Conservation (phyloP, 2,113 vertebrate genomes). For the Microtus oregoni region DNA sequence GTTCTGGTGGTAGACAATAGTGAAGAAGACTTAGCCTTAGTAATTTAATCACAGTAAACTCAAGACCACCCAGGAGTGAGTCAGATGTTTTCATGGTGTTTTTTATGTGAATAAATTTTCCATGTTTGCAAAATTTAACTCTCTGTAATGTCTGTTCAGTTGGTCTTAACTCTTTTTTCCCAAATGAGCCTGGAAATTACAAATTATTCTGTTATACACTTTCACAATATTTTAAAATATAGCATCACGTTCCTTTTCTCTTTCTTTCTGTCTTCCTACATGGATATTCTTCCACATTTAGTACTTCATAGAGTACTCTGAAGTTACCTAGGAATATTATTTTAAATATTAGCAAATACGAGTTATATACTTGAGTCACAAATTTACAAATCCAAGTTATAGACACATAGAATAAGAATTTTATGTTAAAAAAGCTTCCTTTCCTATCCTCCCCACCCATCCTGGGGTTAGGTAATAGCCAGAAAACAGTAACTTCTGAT, state of each 20-base stretch:
- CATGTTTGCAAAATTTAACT: background rate
- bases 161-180: background rate
- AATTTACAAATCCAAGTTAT: background rate
- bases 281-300: background rate
- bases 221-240: constrained; percentile 47
- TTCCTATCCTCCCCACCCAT: background rate
- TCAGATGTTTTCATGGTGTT: background rate
- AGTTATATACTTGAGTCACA: constrained; percentile 2
- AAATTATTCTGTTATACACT: background rate
- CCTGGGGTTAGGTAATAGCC: background rate
- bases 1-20: background rate
- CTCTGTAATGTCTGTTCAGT: background rate
- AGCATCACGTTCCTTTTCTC: rapidly evolving
- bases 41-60: background rate
- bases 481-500: background rate
- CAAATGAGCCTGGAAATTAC: background rate
- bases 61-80: background rate
- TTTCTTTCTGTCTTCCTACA: background rate
- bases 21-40: background rate
- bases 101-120: background rate
- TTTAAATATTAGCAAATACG: constrained; percentile 7
- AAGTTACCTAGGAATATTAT: background rate
- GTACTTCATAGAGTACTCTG: background rate
- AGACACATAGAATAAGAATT: background rate
- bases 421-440: background rate